Evolutionary conservation across 2,797 vertebrate genomes (phyloP), one percentile per base, ranked within the genome.

Genomic region (Dermochelys coriacea): DNA sequence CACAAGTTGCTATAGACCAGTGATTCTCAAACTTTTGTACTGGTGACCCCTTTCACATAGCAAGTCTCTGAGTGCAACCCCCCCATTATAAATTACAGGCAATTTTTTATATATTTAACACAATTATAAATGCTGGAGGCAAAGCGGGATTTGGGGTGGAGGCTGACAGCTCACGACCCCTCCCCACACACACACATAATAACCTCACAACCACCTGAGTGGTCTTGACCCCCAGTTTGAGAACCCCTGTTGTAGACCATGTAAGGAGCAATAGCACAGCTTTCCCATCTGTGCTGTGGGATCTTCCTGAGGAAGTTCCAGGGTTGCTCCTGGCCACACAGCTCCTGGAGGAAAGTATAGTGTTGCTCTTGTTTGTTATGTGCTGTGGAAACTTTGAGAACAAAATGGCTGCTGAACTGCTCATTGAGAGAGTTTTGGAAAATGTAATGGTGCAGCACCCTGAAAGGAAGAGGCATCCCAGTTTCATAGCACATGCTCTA

Each of bases 401-500:
- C 50, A 84, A 45, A 84, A 14, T 74, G n/a, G n/a, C n/a, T 68
- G 64, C 18, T 37, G 64, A 68, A 37, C n/a, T 68, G 25, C 83
- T 81, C 71, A 83, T 85, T 29, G 34, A 59, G 29, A 51, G 87
- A 31, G 45, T 15, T 87, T 21, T 54, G 51, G 47, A 59, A 15
- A 0, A 0, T 19, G n/a, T 1, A 12, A 64, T 45, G 31, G 49
- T 85, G 54, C 34, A 54, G 7, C 34, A 85, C 9, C 3, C 5
- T 47, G 49, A 21, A n/a, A 74, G 41, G 23, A 91, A 90, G 90
- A 6, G 19, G 47, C 88, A 25, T 29, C 80, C 68, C 68, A 25
- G 31, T 51, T 93, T 52, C 51, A 87, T 51, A 78, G 54, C 2
- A 41, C 5, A 29, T 80, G 23, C 23, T 5, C n/a, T 80, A 37